Base-by-base conservation (phyloP, 2,888 invertebrate species). In the Nomada fabriciana region DNA sequence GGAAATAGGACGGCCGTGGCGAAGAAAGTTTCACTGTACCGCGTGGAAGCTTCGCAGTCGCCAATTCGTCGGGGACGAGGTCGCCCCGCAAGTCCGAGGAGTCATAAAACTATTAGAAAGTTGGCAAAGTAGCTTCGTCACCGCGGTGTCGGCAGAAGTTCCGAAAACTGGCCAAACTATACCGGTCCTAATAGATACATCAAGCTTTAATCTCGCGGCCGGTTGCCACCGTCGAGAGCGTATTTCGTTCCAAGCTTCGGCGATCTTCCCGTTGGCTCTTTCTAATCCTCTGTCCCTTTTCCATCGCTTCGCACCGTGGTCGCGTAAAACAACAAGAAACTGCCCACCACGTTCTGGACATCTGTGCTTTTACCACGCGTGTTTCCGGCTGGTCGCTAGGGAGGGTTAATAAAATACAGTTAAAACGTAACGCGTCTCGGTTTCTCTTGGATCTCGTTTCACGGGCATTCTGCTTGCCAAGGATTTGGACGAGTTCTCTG, bases 91-190 rank as follows among this genome's bases (percentile, higher is more conserved):
- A 87, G 85, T 77, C 77, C 47, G 73, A 86, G 79, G 82, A 80
- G 82, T 84, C 88, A 80, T 86, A 86, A 87, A 87, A 86, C 87
- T 87, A 86, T 87, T 88, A 86, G 75, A 72, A 84, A 82, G 86
- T 87, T 83, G 77, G 73, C 73, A 36, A 82, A 82, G 81, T 74
- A 71, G 77, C 71, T 57, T 67, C 55, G 71, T 67, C 80, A 64
- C 75, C 68, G 65, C 52, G 61, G 59, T 74, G 72, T 70, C 75
- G 59, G 25, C 53, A 29, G 53, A 74, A 86, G 71, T 72, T 86
- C 47, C 57, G 74, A 76, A 73, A 75, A 53, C 76, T 43, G 50
- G 60, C 79, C 53, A 61, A 53, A 63, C 76, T 81, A 43, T 79
- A 81, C 77, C 75, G 59, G 43, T 69, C 83, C 76, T 82, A 83